Conservation (phyloP, 2,113 vertebrate species). For the Serilophus lunatus region DNA sequence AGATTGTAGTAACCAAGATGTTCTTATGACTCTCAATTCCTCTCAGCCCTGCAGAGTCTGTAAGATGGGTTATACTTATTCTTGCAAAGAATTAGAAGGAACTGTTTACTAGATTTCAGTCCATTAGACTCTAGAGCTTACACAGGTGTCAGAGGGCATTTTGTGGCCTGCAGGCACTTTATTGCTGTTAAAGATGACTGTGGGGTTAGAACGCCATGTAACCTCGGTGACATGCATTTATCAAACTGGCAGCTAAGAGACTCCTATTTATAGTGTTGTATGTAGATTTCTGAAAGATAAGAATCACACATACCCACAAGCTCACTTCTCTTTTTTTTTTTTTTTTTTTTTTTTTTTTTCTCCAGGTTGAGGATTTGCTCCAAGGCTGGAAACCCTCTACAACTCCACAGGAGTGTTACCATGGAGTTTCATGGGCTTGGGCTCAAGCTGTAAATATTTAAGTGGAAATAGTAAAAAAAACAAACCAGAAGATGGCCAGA, state of each 20-base stretch:
- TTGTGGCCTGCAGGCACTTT: constrained; percentile 17
- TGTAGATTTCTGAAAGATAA: not conserved
- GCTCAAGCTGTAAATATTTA: not conserved
- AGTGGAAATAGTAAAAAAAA: constrained; percentile 21
- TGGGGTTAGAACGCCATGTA: not conserved
- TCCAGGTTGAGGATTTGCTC: not conserved
- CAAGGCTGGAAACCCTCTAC: not conserved
- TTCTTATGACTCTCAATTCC: not conserved
- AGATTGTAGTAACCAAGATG: not conserved
- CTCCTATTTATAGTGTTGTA: not conserved
- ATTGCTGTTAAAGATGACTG: constrained; percentile 8
- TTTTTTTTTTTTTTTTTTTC: no score
- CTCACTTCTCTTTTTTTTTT: not conserved
- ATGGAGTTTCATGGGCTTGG: constrained; percentile 21
- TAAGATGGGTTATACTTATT: not conserved
- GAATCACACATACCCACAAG: not conserved
- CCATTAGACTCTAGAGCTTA: not conserved
- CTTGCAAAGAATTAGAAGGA: not conserved
- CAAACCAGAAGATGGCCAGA: constrained; percentile 39
- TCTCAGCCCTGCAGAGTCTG: not conserved
- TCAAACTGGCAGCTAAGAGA: constrained; percentile 15
- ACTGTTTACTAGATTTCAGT: not conserved
- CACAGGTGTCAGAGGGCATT: constrained; percentile 32
- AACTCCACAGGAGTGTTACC: constrained; percentile 8
- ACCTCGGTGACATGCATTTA: constrained; percentile 20